phyloP scores from a whole-genome alignment of 1,140 invertebrate species.

The Drosophila orena region DNA sequence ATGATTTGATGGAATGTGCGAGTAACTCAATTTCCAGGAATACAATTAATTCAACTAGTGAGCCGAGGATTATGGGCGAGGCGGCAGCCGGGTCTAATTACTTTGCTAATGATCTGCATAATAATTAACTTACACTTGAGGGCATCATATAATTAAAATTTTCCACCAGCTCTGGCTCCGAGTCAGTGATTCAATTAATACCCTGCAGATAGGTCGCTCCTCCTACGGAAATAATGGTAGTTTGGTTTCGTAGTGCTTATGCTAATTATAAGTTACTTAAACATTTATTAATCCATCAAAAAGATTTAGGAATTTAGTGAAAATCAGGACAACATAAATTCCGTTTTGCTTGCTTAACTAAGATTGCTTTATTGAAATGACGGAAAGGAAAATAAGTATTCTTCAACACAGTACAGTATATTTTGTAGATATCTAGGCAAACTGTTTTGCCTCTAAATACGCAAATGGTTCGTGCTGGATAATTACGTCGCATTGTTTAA shows the following conservation, averaged over 20 bases:
- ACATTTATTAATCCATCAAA: neutral
- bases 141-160: constrained; percentile 68
- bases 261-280: neutral
- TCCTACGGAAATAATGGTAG: neutral
- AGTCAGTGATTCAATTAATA: constrained; percentile 38
- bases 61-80: constrained; percentile 26
- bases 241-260: neutral
- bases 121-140: constrained; percentile 72
- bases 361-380: too few relatives aligned
- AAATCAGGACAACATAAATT: too few relatives aligned
- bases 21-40: constrained; percentile 74
- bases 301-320: too few relatives aligned
- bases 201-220: neutral
- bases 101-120: constrained; percentile 78
- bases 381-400: too few relatives aligned
- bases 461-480: constrained; percentile 62
- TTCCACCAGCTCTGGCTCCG: constrained; percentile 2
- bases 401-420: neutral
- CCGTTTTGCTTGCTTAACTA: too few relatives aligned
- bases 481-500: constrained; percentile 69
- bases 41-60: constrained; percentile 67
- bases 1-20: constrained; percentile 51
- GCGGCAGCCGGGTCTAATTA: constrained; percentile 49
- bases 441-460: constrained; percentile 62
- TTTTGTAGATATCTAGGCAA: constrained; percentile 2